phyloP scores from a whole-genome alignment of 2,797 vertebrate species.

The Hemitrygon akajei region DNA sequence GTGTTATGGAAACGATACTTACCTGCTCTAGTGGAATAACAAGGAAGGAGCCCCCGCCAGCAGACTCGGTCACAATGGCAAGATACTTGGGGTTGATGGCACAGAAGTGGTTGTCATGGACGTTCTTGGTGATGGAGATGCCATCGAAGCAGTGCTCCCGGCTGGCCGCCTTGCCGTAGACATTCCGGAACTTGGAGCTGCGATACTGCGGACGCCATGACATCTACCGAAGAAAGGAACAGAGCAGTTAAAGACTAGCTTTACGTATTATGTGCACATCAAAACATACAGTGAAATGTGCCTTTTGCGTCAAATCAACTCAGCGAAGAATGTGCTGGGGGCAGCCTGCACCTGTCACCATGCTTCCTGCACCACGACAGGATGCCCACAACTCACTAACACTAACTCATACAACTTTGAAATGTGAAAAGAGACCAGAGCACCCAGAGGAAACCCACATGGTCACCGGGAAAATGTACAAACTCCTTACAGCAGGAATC shows the following conservation, averaged over 20 bases:
- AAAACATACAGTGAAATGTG: no score
- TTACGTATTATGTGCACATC: no score
- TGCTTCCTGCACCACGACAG: no score
- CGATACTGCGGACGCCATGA: conserved; percentile 98
- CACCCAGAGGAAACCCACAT: no score
- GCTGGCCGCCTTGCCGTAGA: conserved; percentile 89
- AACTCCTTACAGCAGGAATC: no score
- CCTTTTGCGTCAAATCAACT: no score
- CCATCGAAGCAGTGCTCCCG: conserved; percentile 93
- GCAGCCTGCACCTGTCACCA: no score
- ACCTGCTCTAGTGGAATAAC: conserved; percentile 88
- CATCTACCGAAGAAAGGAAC: conserved; percentile 67
- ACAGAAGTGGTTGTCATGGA: conserved; percentile 97
- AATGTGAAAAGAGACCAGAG: no score
- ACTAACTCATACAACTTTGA: no score
- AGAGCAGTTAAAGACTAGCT: not conserved
- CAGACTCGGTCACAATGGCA: conserved; percentile 87
- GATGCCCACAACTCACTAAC: no score
- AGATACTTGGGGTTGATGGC: conserved; percentile 86
- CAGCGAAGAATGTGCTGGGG: no score
- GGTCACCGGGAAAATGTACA: no score
- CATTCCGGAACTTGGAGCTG: conserved; percentile 98
- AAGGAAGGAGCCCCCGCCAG: conserved; percentile 87
- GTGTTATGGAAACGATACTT: conserved; percentile 43
- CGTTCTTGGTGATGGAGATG: conserved; percentile 94